Percentiles rank a stretch among this genome's conserved stretches.
Evolutionary conservation across 2,113 vertebrate species (phyloP).

Genomic region (Gnathonemus longibarbis): DNA sequence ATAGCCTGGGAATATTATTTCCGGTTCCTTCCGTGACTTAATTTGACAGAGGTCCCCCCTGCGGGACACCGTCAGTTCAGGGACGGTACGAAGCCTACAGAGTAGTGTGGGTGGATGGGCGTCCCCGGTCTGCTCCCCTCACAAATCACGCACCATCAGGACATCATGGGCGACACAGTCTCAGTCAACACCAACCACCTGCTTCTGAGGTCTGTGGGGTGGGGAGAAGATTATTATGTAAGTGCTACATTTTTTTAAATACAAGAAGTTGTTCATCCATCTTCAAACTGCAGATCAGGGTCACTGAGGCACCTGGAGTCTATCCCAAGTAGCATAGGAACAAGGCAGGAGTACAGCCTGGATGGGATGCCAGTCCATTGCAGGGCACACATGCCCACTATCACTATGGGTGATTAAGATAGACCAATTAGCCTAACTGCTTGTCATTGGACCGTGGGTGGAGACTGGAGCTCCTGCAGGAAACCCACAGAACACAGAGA

Average conservation of each 20-base stretch:
- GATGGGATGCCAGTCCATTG: not conserved
- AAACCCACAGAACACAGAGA: not conserved
- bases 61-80: not conserved
- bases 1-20: not conserved
- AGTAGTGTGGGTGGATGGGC: not conserved
- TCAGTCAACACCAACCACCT: conserved; percentile 38
- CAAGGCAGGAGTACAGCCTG: not conserved
- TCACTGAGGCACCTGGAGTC: not conserved
- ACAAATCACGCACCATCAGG: not conserved
- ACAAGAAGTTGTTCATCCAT: not conserved
- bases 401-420: not conserved
- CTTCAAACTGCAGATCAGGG: not conserved
- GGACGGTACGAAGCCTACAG: not conserved
- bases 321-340: not conserved
- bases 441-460: not conserved
- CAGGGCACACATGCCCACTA: not conserved
- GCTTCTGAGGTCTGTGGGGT: not conserved
- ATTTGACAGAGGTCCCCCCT: not conserved
- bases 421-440: not conserved
- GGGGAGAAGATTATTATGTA: not conserved
- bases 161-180: not conserved
- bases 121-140: not conserved
- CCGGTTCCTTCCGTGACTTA: not conserved
- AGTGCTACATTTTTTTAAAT: not conserved
- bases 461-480: not conserved